Evolutionary conservation across 2,888 invertebrate species (phyloP).

Genomic region (Eupeodes latifasciatus): DNA sequence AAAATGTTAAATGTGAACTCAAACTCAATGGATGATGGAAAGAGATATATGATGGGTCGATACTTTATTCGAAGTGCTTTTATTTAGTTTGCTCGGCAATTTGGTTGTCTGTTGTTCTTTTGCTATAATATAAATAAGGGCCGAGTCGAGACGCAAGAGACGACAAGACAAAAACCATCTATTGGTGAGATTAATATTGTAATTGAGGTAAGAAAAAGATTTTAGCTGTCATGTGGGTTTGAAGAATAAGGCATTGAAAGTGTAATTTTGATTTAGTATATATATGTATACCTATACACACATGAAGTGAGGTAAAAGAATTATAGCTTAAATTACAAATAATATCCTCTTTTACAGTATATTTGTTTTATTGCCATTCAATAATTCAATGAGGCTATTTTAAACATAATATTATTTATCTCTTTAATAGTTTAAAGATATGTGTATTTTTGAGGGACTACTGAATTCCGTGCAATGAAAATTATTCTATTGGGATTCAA

Average conservation of each 20-base stretch:
- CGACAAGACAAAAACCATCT: too few species aligned
- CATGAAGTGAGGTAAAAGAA: too few species aligned
- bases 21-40: not conserved
- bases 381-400: too few species aligned
- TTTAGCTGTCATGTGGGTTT: not conserved
- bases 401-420: too few species aligned
- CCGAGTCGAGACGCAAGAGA: not conserved
- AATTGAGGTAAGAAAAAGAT: not conserved
- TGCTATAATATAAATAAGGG: not conserved
- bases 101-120: conserved; percentile 16
- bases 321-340: too few species aligned
- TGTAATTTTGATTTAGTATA: not conserved
- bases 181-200: conserved; percentile 10
- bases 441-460: too few species aligned
- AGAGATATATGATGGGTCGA: not conserved
- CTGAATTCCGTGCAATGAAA: too few species aligned
- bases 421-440: too few species aligned
- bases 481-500: too few species aligned
- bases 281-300: too few species aligned
- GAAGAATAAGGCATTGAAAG: not conserved
- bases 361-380: too few species aligned
- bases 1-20: conserved; percentile 35
- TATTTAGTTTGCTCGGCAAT: conserved; percentile 27
- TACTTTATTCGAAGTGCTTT: conserved; percentile 27
- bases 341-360: too few species aligned